Base-by-base conservation (phyloP, 2,888 invertebrate genomes). In the Cabera pusaria region DNA sequence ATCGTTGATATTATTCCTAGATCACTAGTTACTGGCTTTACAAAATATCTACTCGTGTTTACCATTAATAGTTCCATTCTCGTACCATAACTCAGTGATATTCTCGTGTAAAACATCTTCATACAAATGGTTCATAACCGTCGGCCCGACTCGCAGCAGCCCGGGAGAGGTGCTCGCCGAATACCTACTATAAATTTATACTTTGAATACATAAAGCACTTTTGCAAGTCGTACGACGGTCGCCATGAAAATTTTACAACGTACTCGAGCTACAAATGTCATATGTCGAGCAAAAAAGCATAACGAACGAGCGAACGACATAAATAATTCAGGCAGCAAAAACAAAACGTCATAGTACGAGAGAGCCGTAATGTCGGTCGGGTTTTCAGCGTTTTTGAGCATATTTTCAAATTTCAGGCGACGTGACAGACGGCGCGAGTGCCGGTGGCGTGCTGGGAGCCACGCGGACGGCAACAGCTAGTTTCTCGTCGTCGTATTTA, bases 311-410 rank as follows among this genome's bases (percentile, higher is more conserved):
- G 26, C 32, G n/a, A 22, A 14, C 19, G 16, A n/a, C 9, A 37
- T 49, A 39, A 20, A 49, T 45, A 34, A 49, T 49, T 39, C 42
- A 49, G 20, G 7, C 36, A 21, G 34, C 39, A 38, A 44, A 41
- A 49, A 42, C 38, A 39, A 39, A 17, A 27, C 28, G 41, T 25
- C 28, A 34, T 34, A 21, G 36, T 38, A 32, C 18, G 12, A 24
- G 25, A 21, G 21, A 28, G 14, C 8, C 6, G 16, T 11, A 9
- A 12, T 21, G 39, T 37, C 24, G 10, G 21, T 26, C 17, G 26
- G 3, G 32, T 26, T 26, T 32, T 32, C 32, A 39, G 18, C 6
- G 39, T 26, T 32, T 29, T 27, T 8, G 34, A 24, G 12, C 14
- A 34, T 34, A 40, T 40, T 28, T 40, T 20, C 34, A 21, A 34